These are phyloP conservation scores for Phyllostomus discolor DNA, from an alignment of 2,113 vertebrate species.

Conservation along the genomic window DNA sequence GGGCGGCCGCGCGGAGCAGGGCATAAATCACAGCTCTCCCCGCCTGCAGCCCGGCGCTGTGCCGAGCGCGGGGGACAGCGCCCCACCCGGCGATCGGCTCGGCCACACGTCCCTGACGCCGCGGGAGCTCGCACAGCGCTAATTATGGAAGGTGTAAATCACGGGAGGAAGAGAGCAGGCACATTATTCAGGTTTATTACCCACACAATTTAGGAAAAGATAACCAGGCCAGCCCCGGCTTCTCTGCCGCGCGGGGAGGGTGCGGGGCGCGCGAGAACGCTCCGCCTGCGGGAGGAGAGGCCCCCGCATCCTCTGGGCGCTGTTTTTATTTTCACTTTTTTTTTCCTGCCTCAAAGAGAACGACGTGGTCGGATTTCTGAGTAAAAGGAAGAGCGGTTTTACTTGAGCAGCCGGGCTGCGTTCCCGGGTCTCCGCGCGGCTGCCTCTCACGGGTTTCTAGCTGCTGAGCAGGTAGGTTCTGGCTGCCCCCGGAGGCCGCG, in stretches of 20 bases:
- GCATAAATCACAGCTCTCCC: background rate
- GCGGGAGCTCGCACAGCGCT: background rate
- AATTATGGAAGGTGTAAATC: conserved; percentile 36
- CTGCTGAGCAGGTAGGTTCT: accelerated
- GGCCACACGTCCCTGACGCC: accelerated
- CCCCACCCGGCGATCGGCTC: background rate
- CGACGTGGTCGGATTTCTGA: background rate
- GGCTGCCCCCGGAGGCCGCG: accelerated
- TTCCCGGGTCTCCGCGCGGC: background rate
- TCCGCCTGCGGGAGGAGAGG: accelerated
- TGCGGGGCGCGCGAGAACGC: accelerated
- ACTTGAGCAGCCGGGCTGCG: background rate
- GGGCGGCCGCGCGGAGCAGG: accelerated
- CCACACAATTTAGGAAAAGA: background rate
- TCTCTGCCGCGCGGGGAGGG: background rate
- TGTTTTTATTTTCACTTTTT: background rate
- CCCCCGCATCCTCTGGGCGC: accelerated
- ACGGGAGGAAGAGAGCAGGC: background rate
- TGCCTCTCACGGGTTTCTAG: accelerated
- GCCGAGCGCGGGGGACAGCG: background rate
- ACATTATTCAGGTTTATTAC: conserved; percentile 9
- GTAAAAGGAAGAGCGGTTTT: background rate
- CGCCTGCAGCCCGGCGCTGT: background rate
- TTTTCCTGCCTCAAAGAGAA: background rate
- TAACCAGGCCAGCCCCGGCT: background rate